Conservation (phyloP, 1,140 invertebrate species). For the Zaprionus nigranus region DNA sequence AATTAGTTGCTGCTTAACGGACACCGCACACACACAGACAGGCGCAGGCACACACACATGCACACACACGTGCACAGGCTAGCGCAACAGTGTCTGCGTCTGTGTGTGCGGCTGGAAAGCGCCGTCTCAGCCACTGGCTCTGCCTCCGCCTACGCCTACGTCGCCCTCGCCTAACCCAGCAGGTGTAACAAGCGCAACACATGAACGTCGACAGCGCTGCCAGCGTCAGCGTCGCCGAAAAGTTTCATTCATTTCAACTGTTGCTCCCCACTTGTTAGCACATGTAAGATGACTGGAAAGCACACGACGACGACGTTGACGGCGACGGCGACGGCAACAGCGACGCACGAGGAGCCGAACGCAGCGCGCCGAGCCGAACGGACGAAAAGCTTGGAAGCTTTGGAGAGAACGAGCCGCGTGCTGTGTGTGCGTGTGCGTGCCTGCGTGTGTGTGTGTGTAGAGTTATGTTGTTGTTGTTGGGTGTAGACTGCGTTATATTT, state of each 20-base stretch:
- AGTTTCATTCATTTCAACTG: slow-evolving; percentile 79
- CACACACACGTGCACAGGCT: slow-evolving; percentile 6
- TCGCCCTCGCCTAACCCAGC: slow-evolving; percentile 15
- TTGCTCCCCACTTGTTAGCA: slow-evolving; percentile 80
- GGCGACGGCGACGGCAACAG: not conserved
- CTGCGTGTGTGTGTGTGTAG: slow-evolving; percentile 31
- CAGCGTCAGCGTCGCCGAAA: slow-evolving; percentile 33
- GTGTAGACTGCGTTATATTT: slow-evolving; percentile 80
- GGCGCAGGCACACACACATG: slow-evolving; percentile 4
- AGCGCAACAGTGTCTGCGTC: slow-evolving; percentile 54
- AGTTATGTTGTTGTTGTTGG: slow-evolving; percentile 30
- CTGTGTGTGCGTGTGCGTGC: slow-evolving; percentile 16
- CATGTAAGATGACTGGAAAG: slow-evolving; percentile 50
- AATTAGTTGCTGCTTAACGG: slow-evolving; percentile 78
- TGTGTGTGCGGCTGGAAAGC: slow-evolving; percentile 53
- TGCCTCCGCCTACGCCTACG: not conserved
- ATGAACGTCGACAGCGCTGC: slow-evolving; percentile 52
- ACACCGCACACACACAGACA: slow-evolving; percentile 26
- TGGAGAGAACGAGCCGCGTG: slow-evolving; percentile 7
- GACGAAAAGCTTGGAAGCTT: slow-evolving; percentile 11
- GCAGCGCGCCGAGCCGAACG: not conserved
- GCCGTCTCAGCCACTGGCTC: slow-evolving; percentile 5
- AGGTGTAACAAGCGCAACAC: slow-evolving; percentile 71
- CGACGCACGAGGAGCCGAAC: not conserved
- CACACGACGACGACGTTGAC: not conserved